Evolutionary conservation across 2,797 vertebrate genomes (phyloP), one percentile per base, ranked within the genome.

Genomic region (Eurystomus glaucurus): DNA sequence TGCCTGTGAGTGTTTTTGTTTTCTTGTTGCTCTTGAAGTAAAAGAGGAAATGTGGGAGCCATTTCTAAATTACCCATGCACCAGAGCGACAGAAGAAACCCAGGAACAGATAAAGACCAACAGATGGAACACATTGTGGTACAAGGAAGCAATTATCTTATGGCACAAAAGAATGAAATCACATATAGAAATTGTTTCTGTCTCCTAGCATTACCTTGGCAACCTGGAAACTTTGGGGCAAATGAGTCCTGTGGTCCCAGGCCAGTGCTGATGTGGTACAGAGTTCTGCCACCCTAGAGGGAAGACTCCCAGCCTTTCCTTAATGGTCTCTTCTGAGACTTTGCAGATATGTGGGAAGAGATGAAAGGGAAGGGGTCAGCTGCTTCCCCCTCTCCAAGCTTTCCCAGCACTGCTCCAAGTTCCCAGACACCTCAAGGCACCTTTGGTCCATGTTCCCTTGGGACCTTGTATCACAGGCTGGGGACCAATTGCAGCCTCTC

Each of bases 101-200:
- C 93, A 96, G 93, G 90, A 97, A 94, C 90, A 95, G 95, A 96
- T 93, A 93, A 96, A 91, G 70, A 79, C 89, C 50, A 25, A 75
- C 97, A 98, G 96, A 97, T 98, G 98, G 91, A 96, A 91, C 51
- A 18, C 54, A 96, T 96, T 96, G 92, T 92, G 95, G 95, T 97
- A 91, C 95, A 84, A 97, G 86, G 96, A 98, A 98, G 87, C 76
- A 96, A 95, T 97, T 97, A 97, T 85, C 89, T 96, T 97, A 93
- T 62, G 84, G 92, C 93, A 95, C 94, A 85, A 91, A 96, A 95
- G 94, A 96, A 95, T 88, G 91, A 88, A 97, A 87, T 96, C 84
- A 83, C 66, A 88, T 91, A 70, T 69, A 96, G 68, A 87, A 96
- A 89, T 60, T 2, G 84, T 72, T 85, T 82, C 46, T 78, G 82